Percentiles rank a stretch among this genome's conserved stretches.
Conservation (phyloP, 2,113 vertebrate genomes). For the Chlamydotis undulata region DNA sequence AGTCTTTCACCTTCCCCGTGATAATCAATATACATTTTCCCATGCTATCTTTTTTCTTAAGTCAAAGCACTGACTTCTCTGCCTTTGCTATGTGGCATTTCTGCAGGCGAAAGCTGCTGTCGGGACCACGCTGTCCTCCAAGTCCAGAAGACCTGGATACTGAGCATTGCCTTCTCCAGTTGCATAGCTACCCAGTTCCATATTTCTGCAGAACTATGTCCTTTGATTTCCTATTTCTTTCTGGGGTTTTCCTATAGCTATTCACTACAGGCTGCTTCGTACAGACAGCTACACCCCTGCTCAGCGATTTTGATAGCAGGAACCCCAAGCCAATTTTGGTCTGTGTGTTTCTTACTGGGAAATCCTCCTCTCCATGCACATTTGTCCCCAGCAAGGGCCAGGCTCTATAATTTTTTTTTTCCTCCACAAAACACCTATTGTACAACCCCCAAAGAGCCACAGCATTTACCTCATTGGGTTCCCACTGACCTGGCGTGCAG, state of each 20-base stretch:
- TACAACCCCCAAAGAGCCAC: fast-evolving
- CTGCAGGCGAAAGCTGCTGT: background rate
- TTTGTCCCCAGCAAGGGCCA: background rate
- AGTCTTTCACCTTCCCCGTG: background rate
- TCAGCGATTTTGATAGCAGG: background rate
- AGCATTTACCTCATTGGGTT: fast-evolving
- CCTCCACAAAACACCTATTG: background rate
- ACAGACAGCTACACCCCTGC: background rate
- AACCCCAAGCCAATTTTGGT: background rate
- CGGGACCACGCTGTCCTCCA: background rate
- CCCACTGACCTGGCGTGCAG: too few relatives aligned
- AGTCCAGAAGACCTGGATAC: background rate
- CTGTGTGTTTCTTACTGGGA: background rate
- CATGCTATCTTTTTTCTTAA: background rate
- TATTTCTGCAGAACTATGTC: background rate
- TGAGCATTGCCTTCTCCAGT: background rate
- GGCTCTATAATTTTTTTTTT: background rate
- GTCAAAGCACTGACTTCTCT: background rate
- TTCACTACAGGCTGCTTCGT: background rate
- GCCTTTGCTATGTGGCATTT: background rate
- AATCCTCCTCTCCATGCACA: background rate
- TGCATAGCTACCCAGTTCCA: background rate
- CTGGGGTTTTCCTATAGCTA: background rate
- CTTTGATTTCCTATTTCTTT: background rate
- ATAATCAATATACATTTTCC: background rate